Percentiles rank a stretch among this genome's conserved stretches.
Evolutionary conservation across 1,140 invertebrate species (phyloP).

Genomic region (Aradophagus sp.): DNA sequence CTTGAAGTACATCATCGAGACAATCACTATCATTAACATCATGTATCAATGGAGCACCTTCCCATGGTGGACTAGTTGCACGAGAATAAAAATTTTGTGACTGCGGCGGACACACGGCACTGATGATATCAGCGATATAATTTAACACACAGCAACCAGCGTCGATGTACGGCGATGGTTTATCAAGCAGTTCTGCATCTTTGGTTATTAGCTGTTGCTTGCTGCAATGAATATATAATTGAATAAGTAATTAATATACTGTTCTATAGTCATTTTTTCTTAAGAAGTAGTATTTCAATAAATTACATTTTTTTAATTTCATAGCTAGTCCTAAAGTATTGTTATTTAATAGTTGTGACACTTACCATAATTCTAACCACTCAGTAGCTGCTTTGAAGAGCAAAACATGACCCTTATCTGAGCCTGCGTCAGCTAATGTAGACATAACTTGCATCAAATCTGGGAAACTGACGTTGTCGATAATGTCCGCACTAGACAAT

Average conservation of each 20-base stretch:
- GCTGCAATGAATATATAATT: constrained; percentile 29
- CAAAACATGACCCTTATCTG: constrained; percentile 83
- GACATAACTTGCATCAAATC: constrained; percentile 88
- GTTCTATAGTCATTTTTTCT: no score
- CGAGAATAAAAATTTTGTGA: constrained; percentile 68
- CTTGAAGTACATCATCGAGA: constrained; percentile 86
- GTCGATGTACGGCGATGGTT: constrained; percentile 79
- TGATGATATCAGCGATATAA: constrained; percentile 83
- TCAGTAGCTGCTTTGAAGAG: constrained; percentile 86
- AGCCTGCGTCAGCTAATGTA: constrained; percentile 87
- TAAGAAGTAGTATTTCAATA: not conserved
- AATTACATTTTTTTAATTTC: not conserved
- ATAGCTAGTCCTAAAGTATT: no score
- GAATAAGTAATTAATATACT: no score
- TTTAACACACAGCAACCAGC: constrained; percentile 86
- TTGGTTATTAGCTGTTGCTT: constrained; percentile 70
- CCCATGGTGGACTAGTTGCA: constrained; percentile 84
- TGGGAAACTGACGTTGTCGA: constrained; percentile 85
- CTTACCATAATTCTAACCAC: constrained; percentile 85
- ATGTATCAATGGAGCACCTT: constrained; percentile 82
- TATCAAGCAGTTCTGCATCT: constrained; percentile 65
- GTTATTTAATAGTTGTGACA: no score
- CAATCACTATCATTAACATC: constrained; percentile 88
- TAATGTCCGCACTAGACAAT: constrained; percentile 76
- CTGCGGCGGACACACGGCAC: constrained; percentile 76